Conservation (phyloP, 2,797 vertebrate genomes). For the Gymnoscopelus braueri region DNA sequence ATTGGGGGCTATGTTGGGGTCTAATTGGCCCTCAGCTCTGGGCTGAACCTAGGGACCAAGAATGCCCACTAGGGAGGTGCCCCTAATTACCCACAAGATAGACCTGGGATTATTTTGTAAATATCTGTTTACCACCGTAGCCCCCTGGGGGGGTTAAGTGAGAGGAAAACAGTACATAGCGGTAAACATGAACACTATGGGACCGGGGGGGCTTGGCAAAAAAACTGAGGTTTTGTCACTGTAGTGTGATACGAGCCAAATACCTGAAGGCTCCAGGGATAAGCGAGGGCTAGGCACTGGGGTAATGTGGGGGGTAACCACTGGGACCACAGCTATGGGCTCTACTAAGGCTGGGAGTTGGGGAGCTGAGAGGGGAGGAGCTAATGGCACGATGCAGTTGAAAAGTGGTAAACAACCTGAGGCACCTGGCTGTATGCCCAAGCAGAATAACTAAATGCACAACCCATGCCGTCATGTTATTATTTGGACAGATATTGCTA, state of each 20-base stretch:
- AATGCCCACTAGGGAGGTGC: constrained; percentile 57
- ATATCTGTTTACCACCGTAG: constrained; percentile 80
- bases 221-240: constrained; percentile 54
- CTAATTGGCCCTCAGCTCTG: constrained; percentile 71
- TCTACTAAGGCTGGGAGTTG: constrained; percentile 28
- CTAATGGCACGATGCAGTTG: constrained; percentile 20
- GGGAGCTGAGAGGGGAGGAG: constrained; percentile 44
- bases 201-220: constrained; percentile 64
- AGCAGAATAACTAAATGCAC: constrained; percentile 1
- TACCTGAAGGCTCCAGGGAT: constrained; percentile 46
- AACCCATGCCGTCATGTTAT: not conserved
- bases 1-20: constrained; percentile 30
- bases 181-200: constrained; percentile 73
- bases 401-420: constrained; percentile 49
- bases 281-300: constrained; percentile 32
- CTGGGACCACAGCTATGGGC: constrained; percentile 41
- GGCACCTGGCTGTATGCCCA: constrained; percentile 9
- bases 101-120: constrained; percentile 86
- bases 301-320: constrained; percentile 43
- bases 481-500: not conserved
- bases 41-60: constrained; percentile 61
- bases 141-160: constrained; percentile 53
- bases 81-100: constrained; percentile 78
- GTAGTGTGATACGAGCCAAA: constrained; percentile 41
- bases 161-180: constrained; percentile 68